A percentile compares a stretch with the other conserved stretches of the same genome.
Conservation (phyloP, 1,140 invertebrate genomes). For the Conus ventricosus region DNA sequence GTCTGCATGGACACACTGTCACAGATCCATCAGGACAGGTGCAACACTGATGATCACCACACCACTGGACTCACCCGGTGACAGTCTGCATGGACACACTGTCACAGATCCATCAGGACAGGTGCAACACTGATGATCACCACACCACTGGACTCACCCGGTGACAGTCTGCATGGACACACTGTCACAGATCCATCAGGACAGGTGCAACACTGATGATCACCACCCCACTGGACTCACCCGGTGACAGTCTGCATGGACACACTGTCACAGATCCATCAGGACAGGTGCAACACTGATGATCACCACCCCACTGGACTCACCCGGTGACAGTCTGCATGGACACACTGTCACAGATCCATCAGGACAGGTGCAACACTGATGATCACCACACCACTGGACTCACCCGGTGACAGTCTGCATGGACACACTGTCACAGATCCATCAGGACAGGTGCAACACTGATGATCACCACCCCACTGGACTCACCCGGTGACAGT, state of each 20-base stretch:
- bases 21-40: too few relatives aligned
- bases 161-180: slow-evolving; percentile 79
- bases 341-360: slow-evolving; percentile 49
- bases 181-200: too few relatives aligned
- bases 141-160: slow-evolving; percentile 72
- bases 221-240: slow-evolving; percentile 53
- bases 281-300: too few relatives aligned
- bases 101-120: too few relatives aligned
- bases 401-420: slow-evolving; percentile 80
- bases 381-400: too few relatives aligned
- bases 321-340: slow-evolving; percentile 81
- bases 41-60: too few relatives aligned
- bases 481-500: slow-evolving; percentile 79
- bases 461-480: too few relatives aligned
- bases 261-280: too few relatives aligned
- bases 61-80: slow-evolving; percentile 76
- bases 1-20: slow-evolving; percentile 77
- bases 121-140: too few relatives aligned
- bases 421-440: slow-evolving; percentile 67
- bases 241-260: slow-evolving; percentile 81
- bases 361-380: too few relatives aligned
- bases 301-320: slow-evolving; percentile 16
- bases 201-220: too few relatives aligned
- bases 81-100: slow-evolving; percentile 77
- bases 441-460: too few relatives aligned